Evolutionary conservation across 2,113 vertebrate species (phyloP).

Genomic region (Ceyx margarethae): DNA sequence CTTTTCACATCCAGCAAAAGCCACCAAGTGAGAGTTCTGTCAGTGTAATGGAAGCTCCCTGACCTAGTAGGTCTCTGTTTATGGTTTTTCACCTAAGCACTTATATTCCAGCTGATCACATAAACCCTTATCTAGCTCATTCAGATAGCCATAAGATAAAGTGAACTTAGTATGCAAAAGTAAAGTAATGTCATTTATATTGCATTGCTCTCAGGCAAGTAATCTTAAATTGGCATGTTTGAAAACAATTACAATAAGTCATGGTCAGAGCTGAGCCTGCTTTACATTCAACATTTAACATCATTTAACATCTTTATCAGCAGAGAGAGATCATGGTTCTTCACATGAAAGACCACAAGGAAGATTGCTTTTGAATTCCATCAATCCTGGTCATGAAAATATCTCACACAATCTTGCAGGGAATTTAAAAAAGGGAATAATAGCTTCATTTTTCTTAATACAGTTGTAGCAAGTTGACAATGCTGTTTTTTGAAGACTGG

Average conservation of each 20-base stretch:
- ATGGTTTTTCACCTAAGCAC: background rate
- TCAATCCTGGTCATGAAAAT: background rate
- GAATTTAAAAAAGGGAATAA: background rate
- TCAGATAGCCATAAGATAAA: background rate
- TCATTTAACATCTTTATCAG: background rate
- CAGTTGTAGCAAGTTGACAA: background rate
- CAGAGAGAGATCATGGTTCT: background rate
- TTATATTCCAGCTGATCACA: background rate
- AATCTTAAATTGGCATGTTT: background rate
- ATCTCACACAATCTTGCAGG: background rate
- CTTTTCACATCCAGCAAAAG: background rate
- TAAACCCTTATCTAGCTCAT: background rate
- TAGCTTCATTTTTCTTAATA: background rate
- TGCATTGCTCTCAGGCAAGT: background rate
- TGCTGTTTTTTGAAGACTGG: background rate
- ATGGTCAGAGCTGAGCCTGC: too few relatives aligned
- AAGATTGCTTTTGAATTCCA: slow-evolving; percentile 2
- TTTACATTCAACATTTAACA: too few relatives aligned
- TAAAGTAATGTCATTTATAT: background rate
- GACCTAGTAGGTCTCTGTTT: background rate
- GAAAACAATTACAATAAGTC: background rate
- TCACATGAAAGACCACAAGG: background rate
- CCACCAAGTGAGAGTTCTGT: background rate
- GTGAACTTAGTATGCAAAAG: background rate
- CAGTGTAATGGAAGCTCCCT: background rate